Percentiles rank a stretch among this genome's conserved stretches.
Evolutionary conservation across 2,888 invertebrate genomes (phyloP).

Genomic region (Stenolophus ochropezus): DNA sequence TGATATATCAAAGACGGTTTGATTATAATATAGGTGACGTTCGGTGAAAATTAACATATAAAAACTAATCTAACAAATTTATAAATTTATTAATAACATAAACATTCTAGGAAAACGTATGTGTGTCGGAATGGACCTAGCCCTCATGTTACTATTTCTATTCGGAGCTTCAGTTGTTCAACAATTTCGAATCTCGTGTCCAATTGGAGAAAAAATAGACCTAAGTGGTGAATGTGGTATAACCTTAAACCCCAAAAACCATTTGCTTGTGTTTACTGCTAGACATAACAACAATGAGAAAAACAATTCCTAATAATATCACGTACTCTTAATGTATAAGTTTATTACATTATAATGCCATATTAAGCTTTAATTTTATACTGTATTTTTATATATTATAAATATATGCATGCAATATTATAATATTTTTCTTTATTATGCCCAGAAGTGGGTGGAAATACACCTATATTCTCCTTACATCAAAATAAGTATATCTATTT

Average conservation of each 20-base stretch:
- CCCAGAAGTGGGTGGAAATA: not conserved
- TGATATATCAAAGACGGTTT: too few species aligned
- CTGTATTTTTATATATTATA: not conserved
- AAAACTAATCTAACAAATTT: not conserved
- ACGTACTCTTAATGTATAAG: not conserved
- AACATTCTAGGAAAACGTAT: slow-evolving; percentile 82
- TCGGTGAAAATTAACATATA: not conserved
- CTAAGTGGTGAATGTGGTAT: slow-evolving; percentile 85
- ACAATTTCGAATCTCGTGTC: slow-evolving; percentile 74
- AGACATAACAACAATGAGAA: slow-evolving; percentile 51
- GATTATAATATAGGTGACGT: too few species aligned
- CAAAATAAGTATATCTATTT: too few species aligned
- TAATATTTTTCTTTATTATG: not conserved
- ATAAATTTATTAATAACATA: not conserved
- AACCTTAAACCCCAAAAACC: slow-evolving; percentile 81
- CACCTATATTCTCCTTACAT: not conserved
- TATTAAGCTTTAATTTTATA: slow-evolving; percentile 23
- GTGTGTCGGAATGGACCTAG: slow-evolving; percentile 90
- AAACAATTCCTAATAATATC: not conserved
- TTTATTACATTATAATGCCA: not conserved
- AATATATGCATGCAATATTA: not conserved
- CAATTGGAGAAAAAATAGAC: slow-evolving; percentile 73
- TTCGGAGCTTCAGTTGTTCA: slow-evolving; percentile 80
- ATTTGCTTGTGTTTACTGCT: slow-evolving; percentile 72
- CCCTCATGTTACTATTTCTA: slow-evolving; percentile 81